phyloP scores from a whole-genome alignment of 1,140 invertebrate species.

The Penaeus vannamei region DNA sequence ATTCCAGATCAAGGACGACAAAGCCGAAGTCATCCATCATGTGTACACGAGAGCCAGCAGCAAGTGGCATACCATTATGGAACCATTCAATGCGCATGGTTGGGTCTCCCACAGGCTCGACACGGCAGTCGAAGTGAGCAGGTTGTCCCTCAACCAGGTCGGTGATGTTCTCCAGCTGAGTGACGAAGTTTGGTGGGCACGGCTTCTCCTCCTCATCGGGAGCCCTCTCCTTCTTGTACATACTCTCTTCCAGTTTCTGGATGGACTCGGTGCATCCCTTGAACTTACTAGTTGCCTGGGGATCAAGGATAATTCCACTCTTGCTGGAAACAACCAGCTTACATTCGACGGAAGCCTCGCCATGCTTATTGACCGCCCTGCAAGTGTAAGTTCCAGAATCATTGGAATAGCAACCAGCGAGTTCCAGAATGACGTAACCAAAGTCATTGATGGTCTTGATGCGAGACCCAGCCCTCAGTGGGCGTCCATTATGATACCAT shows the following conservation, averaged over 20 bases:
- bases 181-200: conserved; percentile 87
- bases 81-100: conserved; percentile 95
- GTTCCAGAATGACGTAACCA: conserved; percentile 89
- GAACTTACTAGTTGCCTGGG: conserved; percentile 71
- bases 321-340: conserved; percentile 83
- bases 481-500: conserved; percentile 97
- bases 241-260: conserved; percentile 89
- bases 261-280: conserved; percentile 83
- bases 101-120: conserved; percentile 88
- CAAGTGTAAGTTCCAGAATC: conserved; percentile 93
- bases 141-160: conserved; percentile 81
- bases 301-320: conserved; percentile 90
- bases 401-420: conserved; percentile 88
- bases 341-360: conserved; percentile 89
- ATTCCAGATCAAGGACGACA: conserved; percentile 89
- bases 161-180: conserved; percentile 78
- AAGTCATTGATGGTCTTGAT: conserved; percentile 95
- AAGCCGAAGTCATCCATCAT: conserved; percentile 95
- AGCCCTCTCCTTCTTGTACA: conserved; percentile 87
- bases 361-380: conserved; percentile 89
- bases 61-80: conserved; percentile 90
- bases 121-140: conserved; percentile 92
- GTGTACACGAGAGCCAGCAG: conserved; percentile 89
- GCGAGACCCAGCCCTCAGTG: conserved; percentile 87
- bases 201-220: conserved; percentile 85